These are phyloP conservation scores for Tenthredo livida DNA, from an alignment of 2,888 invertebrate species.

Conservation along the genomic window DNA sequence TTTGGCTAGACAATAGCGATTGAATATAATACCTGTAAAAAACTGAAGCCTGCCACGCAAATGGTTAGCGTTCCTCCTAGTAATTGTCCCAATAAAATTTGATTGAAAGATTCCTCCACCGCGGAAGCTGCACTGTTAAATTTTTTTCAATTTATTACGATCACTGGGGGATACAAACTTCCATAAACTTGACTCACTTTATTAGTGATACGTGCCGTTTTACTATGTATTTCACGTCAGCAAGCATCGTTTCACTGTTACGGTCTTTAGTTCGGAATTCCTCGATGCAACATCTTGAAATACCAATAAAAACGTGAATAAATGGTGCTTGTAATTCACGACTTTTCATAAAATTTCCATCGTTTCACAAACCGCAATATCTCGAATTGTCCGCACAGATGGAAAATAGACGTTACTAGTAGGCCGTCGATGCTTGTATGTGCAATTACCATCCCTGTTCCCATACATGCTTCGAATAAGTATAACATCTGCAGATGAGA, in stretches of 20 bases:
- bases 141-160: background rate
- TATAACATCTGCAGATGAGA: background rate
- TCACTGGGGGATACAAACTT: background rate
- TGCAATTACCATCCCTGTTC: constrained; percentile 29
- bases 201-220: constrained; percentile 2
- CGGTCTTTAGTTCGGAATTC: background rate
- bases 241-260: background rate
- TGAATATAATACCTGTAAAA: background rate
- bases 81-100: constrained; percentile 41
- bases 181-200: background rate
- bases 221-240: constrained; percentile 8
- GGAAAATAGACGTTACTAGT: constrained; percentile 42
- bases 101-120: constrained; percentile 37
- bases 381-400: constrained; percentile 52
- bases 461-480: constrained; percentile 19
- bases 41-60: constrained; percentile 42
- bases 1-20: background rate
- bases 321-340: background rate
- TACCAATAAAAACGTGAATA: background rate
- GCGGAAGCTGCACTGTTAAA: constrained; percentile 4
- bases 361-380: constrained; percentile 40
- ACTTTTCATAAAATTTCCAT: background rate
- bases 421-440: constrained; percentile 48
- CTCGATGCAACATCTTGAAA: constrained; percentile 24
- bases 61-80: constrained; percentile 38